Percentiles rank a stretch among this genome's conserved stretches.
Evolutionary conservation across 2,113 vertebrate species (phyloP).

Genomic region (Trachemys scripta): DNA sequence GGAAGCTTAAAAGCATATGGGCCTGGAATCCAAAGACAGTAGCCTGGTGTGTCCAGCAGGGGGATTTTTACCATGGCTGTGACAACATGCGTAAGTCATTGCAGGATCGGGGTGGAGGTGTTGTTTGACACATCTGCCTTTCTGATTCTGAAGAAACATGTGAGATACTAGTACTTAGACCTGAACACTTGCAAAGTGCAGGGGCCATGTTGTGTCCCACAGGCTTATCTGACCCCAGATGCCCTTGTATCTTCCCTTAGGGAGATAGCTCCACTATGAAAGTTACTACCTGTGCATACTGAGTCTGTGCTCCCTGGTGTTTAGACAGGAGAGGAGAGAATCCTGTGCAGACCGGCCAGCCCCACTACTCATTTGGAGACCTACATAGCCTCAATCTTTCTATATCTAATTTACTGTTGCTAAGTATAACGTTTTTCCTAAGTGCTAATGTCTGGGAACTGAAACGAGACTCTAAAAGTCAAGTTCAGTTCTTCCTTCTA

Average conservation of each 20-base stretch:
- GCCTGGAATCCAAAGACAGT: too few relatives aligned
- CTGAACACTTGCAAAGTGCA: not conserved
- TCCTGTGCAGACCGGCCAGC: not conserved
- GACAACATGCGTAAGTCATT: not conserved
- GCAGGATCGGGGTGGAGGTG: not conserved
- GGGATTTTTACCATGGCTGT: too few relatives aligned
- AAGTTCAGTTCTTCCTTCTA: not conserved
- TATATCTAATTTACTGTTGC: not conserved
- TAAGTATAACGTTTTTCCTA: not conserved
- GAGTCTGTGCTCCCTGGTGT: not conserved
- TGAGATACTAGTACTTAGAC: rapidly evolving
- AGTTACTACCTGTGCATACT: rapidly evolving
- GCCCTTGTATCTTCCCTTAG: not conserved
- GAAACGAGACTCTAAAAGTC: not conserved
- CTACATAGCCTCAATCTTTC: not conserved
- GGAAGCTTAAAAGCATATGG: too few relatives aligned
- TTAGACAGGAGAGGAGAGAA: not conserved
- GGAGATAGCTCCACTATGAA: not conserved
- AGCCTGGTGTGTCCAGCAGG: too few relatives aligned
- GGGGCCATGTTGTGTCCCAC: not conserved
- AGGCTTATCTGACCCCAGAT: rapidly evolving
- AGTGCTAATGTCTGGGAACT: not conserved
- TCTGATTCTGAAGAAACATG: not conserved
- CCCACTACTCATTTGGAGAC: not conserved
- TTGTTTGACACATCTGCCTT: not conserved